Evolutionary conservation across 2,888 invertebrate species (phyloP), one percentile per base, ranked within the genome.

Genomic region (Nemapogon koenigi): DNA sequence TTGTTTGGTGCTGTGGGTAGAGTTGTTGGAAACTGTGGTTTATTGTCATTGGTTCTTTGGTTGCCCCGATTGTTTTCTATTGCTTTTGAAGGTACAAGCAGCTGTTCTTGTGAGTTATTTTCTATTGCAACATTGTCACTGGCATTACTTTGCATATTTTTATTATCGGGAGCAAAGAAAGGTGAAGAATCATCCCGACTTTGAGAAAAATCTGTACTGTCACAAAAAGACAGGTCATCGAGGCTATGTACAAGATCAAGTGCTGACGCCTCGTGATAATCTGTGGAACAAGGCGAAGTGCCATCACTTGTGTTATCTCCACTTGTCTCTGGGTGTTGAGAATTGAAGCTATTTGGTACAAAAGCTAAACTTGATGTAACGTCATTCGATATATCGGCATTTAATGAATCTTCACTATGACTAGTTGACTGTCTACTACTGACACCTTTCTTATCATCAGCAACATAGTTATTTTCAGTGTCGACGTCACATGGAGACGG

Each of bases 251-350:
- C 63, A 47, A 70, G 48, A 48, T 75, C 76, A 32, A 76, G 58
- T 2, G 78, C 76, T 8, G 78, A 78, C 4, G 78, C 79, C 52
- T 79, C 78, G 32, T 76, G 79, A 45, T 78, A 78, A 50, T 78
- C 78, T 1, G 76, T 75, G 26, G 78, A 78, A 49, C 78, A 73
- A 7, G 78, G 71, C 16, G 76, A 78, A 8, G 76, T 78, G 38
- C 69, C 70, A 15, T 68, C 70, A 54, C 71, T 73, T 7, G 79
- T 78, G 47, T 71, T 67, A 43, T 73, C 75, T 13, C 56, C 56
- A 42, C 55, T 56, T 7, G 16, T 25, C 37, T 55, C 54, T 38
- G 60, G 57, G 43, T 57, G 53, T 43, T 65, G 67, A 40, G 70
- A 72, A 58, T 70, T 69, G 62, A 68, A 70, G 59, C 76, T 78